phyloP scores from a whole-genome alignment of 2,113 vertebrate species.

The Xiphias gladius region DNA sequence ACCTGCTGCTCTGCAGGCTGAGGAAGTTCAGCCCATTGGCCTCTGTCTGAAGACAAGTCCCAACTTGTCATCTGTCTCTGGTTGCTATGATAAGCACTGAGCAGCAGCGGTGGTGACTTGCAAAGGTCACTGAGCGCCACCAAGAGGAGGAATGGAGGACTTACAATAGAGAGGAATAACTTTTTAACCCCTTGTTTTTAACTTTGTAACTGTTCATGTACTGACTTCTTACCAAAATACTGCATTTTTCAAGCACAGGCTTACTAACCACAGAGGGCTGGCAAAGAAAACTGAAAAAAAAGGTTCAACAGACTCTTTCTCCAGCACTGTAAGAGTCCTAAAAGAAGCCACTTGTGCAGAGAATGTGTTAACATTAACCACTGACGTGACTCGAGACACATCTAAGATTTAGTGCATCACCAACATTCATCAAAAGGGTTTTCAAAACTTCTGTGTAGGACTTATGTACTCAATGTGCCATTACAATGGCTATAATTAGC shows the following conservation, averaged over 20 bases:
- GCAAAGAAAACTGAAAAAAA: not conserved
- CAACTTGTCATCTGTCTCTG: constrained; percentile 52
- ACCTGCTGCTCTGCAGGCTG: constrained; percentile 36
- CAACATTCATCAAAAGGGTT: not conserved
- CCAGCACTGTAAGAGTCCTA: not conserved
- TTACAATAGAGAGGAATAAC: not conserved
- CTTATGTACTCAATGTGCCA: not conserved
- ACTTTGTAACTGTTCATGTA: not conserved
- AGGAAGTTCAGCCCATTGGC: constrained; percentile 49
- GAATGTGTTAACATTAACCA: not conserved
- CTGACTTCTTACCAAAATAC: not conserved
- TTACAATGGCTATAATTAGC: not conserved
- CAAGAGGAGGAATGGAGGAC: constrained; percentile 31
- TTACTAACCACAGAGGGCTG: not conserved
- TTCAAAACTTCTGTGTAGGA: not conserved
- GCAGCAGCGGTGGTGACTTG: not conserved
- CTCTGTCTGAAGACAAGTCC: constrained; percentile 43
- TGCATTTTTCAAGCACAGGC: not conserved
- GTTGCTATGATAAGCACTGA: constrained; percentile 41
- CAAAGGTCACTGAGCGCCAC: constrained; percentile 32
- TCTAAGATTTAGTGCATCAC: not conserved
- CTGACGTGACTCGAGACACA: not conserved
- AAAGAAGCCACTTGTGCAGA: not conserved
- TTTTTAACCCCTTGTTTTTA: not conserved
- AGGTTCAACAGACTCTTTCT: not conserved